Evolutionary conservation across 2,888 invertebrate species (phyloP).

Genomic region (Andrena minutula): DNA sequence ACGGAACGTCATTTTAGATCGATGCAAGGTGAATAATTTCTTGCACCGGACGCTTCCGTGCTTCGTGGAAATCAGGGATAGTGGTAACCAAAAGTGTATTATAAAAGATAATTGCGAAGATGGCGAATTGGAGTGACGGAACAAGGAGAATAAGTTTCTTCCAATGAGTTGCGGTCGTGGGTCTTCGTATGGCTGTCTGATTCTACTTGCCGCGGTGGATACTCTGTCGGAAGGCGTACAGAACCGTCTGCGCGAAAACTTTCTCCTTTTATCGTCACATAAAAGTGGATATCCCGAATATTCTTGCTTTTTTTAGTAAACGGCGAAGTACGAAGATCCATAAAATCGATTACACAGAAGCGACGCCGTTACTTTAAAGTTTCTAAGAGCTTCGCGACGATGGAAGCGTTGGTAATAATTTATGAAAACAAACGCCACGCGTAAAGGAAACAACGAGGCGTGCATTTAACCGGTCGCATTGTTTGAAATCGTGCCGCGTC

Average conservation of each 20-base stretch:
- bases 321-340: constrained; percentile 46
- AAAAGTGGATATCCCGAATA: neutral
- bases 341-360: constrained; percentile 22
- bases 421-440: neutral
- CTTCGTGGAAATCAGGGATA: constrained; percentile 28
- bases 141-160: constrained; percentile 55
- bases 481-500: constrained; percentile 18
- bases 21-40: no score
- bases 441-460: neutral
- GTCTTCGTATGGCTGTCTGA: constrained; percentile 57
- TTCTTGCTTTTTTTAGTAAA: neutral
- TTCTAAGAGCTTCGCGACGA: constrained; percentile 13
- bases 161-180: constrained; percentile 57
- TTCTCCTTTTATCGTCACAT: neutral
- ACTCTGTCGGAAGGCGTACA: neutral
- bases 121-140: constrained; percentile 13
- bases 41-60: constrained; percentile 35
- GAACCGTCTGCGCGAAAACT: neutral
- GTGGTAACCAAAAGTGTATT: neutral
- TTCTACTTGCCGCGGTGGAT: constrained; percentile 10
- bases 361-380: constrained; percentile 31
- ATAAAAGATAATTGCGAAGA: neutral
- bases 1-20: no score
- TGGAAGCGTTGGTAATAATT: constrained; percentile 17
- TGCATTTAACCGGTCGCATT: neutral